Evolutionary conservation across 2,888 invertebrate species (phyloP), one percentile per base, ranked within the genome.

Genomic region (Hybos culiciformis): DNA sequence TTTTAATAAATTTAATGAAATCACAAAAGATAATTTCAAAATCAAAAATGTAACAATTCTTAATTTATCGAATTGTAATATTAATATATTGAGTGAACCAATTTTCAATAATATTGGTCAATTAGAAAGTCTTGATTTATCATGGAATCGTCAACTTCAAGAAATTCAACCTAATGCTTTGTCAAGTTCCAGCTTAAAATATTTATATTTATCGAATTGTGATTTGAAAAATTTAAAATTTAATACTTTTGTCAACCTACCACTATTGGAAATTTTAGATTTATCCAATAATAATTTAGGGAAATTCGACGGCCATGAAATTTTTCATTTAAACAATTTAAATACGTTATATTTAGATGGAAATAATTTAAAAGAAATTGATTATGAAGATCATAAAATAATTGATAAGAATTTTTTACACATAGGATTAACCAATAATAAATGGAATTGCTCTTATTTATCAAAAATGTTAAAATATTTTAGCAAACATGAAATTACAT

Each of bases 371-470:
- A 23, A 20, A 5, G 37, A 37, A 37, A n/a, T 37, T 23, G 21
- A n/a, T 23, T 37, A 37, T 37, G 20, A 37, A 23, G 14, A 15
- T 23, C 7, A 20, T 19, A 32, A 17, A 32, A 15, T 32, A 8
- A 32, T 32, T 9, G n/a, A n/a, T n/a, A 32, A 17, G 17, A 11
- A 32, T 14, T 17, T 14, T 32, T 32, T 34, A 19, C 19, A 34
- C 15, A 23, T 37, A 23, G 37, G 21, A 15, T 15, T 37, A 20
- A 23, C 21, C 11, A 9, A 23, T 23, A 37, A 37, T 23, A n/a
- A 37, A 14, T 37, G 37, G 37, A 37, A 37, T 37, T 37, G 37
- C 23, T 15, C 37, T 23, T 37, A 15, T 37, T 37, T 37, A 23
- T 14, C 5, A 3, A 23, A 37, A n/a, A 37, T 37, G 37, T n/a